Evolutionary conservation across 2,797 vertebrate species (phyloP), one percentile per base, ranked within the genome.

Genomic region (Karalla daura): DNA sequence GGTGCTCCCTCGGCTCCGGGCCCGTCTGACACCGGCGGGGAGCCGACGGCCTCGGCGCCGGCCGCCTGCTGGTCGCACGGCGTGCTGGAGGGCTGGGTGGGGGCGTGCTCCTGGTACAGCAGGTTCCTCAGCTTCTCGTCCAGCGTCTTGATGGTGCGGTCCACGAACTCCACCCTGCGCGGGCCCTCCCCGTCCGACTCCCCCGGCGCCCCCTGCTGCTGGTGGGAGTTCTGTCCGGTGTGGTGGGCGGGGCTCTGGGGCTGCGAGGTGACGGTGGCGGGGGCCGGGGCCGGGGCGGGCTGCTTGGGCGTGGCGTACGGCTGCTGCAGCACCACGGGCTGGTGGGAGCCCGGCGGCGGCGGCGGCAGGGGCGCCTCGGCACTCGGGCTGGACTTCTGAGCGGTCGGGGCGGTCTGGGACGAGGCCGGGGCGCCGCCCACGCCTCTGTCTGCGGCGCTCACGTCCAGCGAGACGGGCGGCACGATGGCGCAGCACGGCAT

Each of bases 111-210:
- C 87, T 98, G 97, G 83, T 96, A 96, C 5, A 97, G 88, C 24
- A 97, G 88, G 62, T 94, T 96, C 58, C 98, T 94, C 63, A 99
- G 82, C 78, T 99, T 99, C 90, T 99, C 98, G 3, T 99, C 98
- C 10, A 99, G 87, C 63, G 95, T 97, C 87, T 98, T 98, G 62
- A 99, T 99, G 0, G 97, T 98, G 71, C 93, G 95, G 88, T 99
- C 97, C 2, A 95, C 95, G 3, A 98, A 99, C 86, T 96, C 98
- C 68, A 97, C 93, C 74, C 96, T 87, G 8, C 90, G 96, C 0
- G 94, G 95, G 0, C 96, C 96, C 81, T 99, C 98, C 0, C 96
- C 90, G 3, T 99, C 97, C 0, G 96, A 98, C 85, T 99, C 81
- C 87, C 12, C 96, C 81, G 89, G 96, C 80, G 5, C 95, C 86